phyloP scores from a whole-genome alignment of 2,888 invertebrate species.

The Campaea margaritaria region DNA sequence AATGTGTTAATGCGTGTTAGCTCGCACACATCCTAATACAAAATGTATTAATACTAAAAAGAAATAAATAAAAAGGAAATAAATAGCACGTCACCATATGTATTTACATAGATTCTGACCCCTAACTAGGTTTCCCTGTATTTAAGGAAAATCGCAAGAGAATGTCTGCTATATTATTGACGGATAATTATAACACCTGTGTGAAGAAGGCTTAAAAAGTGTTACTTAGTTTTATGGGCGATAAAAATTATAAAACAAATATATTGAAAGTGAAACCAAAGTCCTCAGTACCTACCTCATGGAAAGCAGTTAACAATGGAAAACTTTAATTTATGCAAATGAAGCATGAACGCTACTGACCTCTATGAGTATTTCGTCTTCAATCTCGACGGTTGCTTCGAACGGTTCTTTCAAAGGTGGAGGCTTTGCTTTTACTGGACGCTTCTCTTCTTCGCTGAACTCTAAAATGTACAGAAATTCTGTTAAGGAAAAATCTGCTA shows the following conservation, averaged over 20 bases:
- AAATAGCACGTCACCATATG: no score
- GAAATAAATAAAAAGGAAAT: no score
- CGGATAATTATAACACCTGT: no score
- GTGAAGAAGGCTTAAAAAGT: no score
- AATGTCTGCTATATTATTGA: no score
- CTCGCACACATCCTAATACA: no score
- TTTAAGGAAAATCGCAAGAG: no score
- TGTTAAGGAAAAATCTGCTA: background rate
- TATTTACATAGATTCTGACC: no score
- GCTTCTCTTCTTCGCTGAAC: constrained; percentile 61
- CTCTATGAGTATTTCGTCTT: constrained; percentile 87
- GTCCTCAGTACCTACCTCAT: background rate
- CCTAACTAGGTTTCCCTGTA: no score
- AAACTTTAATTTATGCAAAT: constrained; percentile 25
- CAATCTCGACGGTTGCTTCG: constrained; percentile 70
- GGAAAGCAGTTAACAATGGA: constrained; percentile 1
- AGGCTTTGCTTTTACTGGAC: constrained; percentile 52
- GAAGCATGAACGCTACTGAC: constrained; percentile 65
- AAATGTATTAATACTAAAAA: no score
- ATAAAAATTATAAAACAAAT: background rate
- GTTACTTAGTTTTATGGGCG: no score
- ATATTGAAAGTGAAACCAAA: background rate
- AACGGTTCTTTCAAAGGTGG: constrained; percentile 58
- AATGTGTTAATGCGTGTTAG: no score
- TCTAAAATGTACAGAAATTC: constrained; percentile 48